Conservation (phyloP, 2,113 vertebrate genomes). For the Mugil cephalus region DNA sequence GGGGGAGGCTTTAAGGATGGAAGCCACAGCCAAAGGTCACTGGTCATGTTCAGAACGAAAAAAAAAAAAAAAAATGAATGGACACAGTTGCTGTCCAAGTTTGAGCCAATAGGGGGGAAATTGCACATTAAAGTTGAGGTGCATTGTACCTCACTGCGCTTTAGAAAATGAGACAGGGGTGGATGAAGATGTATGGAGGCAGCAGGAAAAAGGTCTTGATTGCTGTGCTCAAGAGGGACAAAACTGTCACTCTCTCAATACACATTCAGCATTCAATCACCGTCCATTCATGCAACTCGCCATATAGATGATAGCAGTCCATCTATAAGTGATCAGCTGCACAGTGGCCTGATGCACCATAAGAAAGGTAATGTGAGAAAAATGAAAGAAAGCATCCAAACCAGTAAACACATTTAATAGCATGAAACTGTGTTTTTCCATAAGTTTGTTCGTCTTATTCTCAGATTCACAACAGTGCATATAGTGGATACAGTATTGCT, state of each 20-base stretch:
- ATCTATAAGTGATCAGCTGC: constrained; percentile 4
- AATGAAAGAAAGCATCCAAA: neutral
- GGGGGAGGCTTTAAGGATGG: constrained; percentile 38
- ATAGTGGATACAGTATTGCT: neutral
- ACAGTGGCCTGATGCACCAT: neutral
- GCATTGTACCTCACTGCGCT: neutral
- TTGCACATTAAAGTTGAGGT: neutral
- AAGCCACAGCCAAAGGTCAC: constrained; percentile 35
- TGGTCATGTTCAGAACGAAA: neutral
- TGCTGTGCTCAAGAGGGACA: neutral
- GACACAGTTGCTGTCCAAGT: neutral
- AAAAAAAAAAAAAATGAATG: constrained; percentile 11
- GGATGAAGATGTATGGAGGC: neutral
- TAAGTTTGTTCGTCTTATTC: neutral
- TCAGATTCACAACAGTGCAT: neutral
- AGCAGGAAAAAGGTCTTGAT: neutral
- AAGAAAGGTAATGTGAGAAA: neutral
- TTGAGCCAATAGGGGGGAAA: neutral
- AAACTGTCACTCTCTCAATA: neutral
- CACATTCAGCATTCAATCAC: constrained; percentile 20
- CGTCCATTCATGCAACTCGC: constrained; percentile 9
- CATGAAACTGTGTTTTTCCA: no score
- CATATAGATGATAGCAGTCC: neutral
- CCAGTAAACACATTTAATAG: neutral
- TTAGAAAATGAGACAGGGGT: neutral